Evolutionary conservation across 2,113 vertebrate genomes (phyloP).

Genomic region (Macquaria ambigua): DNA sequence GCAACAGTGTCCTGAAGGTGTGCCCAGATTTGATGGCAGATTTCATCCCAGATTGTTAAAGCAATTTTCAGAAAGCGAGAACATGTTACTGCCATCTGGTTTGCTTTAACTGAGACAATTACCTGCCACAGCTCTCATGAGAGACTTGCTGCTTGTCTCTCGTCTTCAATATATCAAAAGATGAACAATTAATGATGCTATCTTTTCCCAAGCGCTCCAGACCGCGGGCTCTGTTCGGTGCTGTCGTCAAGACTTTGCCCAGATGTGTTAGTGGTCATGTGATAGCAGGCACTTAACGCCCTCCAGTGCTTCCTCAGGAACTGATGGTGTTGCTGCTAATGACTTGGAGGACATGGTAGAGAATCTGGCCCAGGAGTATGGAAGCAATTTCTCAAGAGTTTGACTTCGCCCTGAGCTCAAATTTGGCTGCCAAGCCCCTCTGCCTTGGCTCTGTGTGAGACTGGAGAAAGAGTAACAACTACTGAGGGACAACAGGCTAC

Average conservation of each 20-base stretch:
- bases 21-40: slow-evolving; percentile 42
- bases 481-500: slow-evolving; percentile 64
- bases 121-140: slow-evolving; percentile 52
- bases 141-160: slow-evolving; percentile 31
- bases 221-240: background rate
- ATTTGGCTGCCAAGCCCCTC: slow-evolving; percentile 44
- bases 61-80: slow-evolving; percentile 25
- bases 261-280: slow-evolving; percentile 27
- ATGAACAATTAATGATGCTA: slow-evolving; percentile 15
- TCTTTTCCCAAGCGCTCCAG: slow-evolving; percentile 30
- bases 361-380: slow-evolving; percentile 48
- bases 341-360: slow-evolving; percentile 32
- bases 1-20: slow-evolving; percentile 47
- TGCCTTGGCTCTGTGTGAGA: slow-evolving; percentile 49
- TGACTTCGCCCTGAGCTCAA: slow-evolving; percentile 48
- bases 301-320: slow-evolving; percentile 47
- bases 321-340: slow-evolving; percentile 49
- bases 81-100: slow-evolving; percentile 46
- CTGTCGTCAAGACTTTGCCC: slow-evolving; percentile 15
- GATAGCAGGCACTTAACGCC: slow-evolving; percentile 42
- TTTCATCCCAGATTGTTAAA: slow-evolving; percentile 49
- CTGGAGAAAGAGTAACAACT: slow-evolving; percentile 57
- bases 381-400: slow-evolving; percentile 69
- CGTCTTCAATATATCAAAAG: slow-evolving; percentile 26
- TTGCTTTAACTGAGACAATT: slow-evolving; percentile 60